Percentiles rank a stretch among this genome's conserved stretches.
Evolutionary conservation across 2,797 vertebrate species (phyloP).

Genomic region (Xiphorhynchus erythropygius): DNA sequence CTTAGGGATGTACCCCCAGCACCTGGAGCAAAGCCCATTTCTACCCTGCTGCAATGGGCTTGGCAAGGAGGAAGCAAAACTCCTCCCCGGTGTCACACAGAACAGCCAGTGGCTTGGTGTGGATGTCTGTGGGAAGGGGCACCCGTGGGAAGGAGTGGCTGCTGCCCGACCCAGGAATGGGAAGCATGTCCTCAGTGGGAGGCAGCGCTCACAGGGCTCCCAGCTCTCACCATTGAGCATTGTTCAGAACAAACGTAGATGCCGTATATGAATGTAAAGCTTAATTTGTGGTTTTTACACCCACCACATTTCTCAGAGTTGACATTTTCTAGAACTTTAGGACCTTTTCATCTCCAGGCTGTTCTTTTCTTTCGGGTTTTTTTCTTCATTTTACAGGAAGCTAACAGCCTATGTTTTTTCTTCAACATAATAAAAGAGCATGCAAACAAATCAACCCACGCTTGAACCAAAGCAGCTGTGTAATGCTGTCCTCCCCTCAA

Average conservation of each 20-base stretch:
- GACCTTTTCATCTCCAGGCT: neutral
- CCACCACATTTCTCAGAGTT: conserved; percentile 46
- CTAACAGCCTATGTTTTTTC: neutral
- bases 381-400: neutral
- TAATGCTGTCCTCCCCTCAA: neutral
- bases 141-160: neutral
- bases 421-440: neutral
- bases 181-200: conserved; percentile 63
- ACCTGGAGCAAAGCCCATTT: neutral
- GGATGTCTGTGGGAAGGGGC: conserved; percentile 30
- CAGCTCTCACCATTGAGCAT: neutral
- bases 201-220: neutral
- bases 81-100: neutral
- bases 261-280: neutral
- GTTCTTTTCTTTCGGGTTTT: neutral
- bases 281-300: conserved; percentile 26
- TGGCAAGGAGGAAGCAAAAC: conserved; percentile 22
- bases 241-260: neutral
- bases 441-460: neutral
- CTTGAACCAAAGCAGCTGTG: neutral
- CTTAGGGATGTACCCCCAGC: neutral
- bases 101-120: neutral
- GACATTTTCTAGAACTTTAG: conserved; percentile 20
- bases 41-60: neutral
- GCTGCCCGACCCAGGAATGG: conserved; percentile 20